These are phyloP conservation scores for Lasiurus borealis DNA, from an alignment of 2,113 vertebrate genomes.

Conservation along the genomic window DNA sequence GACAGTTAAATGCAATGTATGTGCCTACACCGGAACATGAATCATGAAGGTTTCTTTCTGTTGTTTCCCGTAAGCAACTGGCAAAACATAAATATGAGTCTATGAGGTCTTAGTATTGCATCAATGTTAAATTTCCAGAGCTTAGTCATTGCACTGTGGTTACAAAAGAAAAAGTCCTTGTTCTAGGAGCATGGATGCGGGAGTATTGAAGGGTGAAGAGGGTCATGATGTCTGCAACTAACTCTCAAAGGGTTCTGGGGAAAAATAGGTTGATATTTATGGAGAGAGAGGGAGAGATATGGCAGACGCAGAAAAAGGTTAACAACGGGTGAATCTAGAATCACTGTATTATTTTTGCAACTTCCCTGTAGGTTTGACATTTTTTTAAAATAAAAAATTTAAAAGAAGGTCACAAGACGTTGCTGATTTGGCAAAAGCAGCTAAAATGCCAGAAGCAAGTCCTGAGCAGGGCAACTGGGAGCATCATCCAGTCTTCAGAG, in stretches of 20 bases:
- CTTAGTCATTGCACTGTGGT: not conserved
- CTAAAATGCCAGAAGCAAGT: not conserved
- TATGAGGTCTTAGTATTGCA: not conserved
- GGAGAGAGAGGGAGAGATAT: not conserved
- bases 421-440: not conserved
- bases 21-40: not conserved
- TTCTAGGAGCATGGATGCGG: not conserved
- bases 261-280: constrained; percentile 41
- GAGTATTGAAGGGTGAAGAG: constrained; percentile 42
- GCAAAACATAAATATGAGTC: not conserved
- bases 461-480: not conserved
- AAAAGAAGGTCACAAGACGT: not conserved
- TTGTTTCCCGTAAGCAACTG: not conserved
- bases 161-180: not conserved
- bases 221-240: constrained; percentile 6
- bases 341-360: not conserved
- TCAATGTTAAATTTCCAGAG: not conserved
- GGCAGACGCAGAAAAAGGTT: not conserved
- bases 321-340: not conserved
- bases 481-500: not conserved
- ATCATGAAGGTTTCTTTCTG: not conserved
- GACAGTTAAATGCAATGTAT: not conserved
- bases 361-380: not conserved
- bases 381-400: not conserved
- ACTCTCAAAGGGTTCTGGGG: not conserved